Conservation (phyloP, 2,113 vertebrate species). For the Passer montanus region DNA sequence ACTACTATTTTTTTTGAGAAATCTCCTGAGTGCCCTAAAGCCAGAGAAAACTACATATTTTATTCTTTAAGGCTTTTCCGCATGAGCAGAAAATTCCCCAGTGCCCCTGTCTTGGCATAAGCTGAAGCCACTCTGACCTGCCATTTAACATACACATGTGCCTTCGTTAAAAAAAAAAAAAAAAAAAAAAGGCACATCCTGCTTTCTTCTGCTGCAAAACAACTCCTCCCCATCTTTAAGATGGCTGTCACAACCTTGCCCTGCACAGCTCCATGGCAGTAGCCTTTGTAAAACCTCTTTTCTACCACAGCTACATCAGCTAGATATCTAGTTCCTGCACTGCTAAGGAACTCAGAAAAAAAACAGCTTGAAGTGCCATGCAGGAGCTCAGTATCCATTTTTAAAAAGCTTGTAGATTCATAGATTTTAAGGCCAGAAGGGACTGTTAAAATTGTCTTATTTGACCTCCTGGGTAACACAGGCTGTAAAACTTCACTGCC, state of each 20-base stretch:
- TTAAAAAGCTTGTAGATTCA: neutral
- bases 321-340: neutral
- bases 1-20: rapidly evolving
- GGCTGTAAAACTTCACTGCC: neutral
- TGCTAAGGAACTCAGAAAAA: neutral
- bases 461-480: neutral
- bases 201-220: neutral
- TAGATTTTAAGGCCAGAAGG: neutral
- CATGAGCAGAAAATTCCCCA: neutral
- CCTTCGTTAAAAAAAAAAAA: neutral
- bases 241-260: neutral
- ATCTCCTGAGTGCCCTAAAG: neutral
- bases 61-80: neutral
- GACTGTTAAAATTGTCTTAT: neutral
- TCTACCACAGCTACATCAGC: neutral
- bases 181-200: neutral
- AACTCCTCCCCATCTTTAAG: neutral
- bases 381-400: neutral
- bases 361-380: neutral
- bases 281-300: neutral
- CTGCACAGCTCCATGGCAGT: rapidly evolving
- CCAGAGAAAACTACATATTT: neutral
- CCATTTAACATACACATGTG: neutral
- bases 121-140: neutral
- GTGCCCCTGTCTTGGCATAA: rapidly evolving